phyloP scores from a whole-genome alignment of 2,797 vertebrate genomes.

The Adelosebastes latens region DNA sequence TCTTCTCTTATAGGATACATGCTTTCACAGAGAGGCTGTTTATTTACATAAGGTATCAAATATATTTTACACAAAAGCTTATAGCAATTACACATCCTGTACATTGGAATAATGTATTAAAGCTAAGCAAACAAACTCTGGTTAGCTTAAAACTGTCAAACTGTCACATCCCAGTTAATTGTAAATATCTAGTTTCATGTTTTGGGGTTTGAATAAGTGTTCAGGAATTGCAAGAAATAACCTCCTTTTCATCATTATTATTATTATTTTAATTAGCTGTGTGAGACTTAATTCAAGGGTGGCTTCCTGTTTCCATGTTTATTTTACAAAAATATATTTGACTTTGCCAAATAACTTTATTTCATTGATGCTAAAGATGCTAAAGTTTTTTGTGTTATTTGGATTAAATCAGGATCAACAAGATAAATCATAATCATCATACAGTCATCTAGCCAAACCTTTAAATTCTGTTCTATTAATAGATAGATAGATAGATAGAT shows the following conservation, averaged over 20 bases:
- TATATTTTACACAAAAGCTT: background rate
- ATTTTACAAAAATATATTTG: background rate
- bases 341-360: background rate
- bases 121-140: background rate
- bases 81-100: background rate
- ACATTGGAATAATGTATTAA: too few species aligned
- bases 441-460: too few species aligned
- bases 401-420: background rate
- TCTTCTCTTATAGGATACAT: background rate
- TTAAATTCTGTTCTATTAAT: too few species aligned
- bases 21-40: background rate
- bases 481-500: background rate
- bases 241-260: background rate
- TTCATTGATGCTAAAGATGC: background rate
- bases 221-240: background rate
- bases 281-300: background rate
- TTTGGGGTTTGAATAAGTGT: background rate
- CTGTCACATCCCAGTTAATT: background rate
- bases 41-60: background rate
- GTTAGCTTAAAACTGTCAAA: background rate
- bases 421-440: too few species aligned
- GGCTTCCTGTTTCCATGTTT: background rate
- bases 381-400: background rate
- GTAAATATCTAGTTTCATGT: background rate
- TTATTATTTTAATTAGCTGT: background rate